Percentiles rank a stretch among this genome's conserved stretches.
Conservation (phyloP, 2,797 vertebrate genomes). For the Rhabdophis nuchalis region DNA sequence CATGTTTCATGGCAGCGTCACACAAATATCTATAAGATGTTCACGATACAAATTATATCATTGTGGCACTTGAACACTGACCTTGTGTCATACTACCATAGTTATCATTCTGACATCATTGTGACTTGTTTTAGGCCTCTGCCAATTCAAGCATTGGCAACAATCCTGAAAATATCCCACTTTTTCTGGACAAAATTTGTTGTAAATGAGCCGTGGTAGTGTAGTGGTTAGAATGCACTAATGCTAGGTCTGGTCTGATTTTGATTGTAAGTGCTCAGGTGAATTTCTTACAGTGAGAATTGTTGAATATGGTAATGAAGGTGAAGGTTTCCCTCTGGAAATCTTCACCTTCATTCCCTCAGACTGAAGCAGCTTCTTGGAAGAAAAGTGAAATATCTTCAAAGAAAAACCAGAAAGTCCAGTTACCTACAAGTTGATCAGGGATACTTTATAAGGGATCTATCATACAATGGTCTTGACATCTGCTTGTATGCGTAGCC, state of each 20-base stretch:
- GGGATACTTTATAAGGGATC: background rate
- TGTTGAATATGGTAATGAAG: too few relatives aligned
- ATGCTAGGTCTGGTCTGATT: too few relatives aligned
- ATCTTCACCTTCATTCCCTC: too few relatives aligned
- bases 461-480: background rate
- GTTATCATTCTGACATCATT: background rate
- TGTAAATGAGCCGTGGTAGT: background rate
- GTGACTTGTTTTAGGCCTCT: background rate
- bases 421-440: background rate
- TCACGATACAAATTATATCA: background rate
- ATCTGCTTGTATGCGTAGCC: background rate
- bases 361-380: too few relatives aligned
- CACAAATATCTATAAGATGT: background rate
- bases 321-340: too few relatives aligned
- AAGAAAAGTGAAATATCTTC: too few relatives aligned
- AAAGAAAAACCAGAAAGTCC: too few relatives aligned
- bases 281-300: too few relatives aligned
- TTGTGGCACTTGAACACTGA: background rate
- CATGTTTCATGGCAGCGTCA: background rate
- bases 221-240: too few relatives aligned
- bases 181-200: background rate
- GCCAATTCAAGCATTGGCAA: background rate
- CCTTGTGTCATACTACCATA: background rate
- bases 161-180: background rate
- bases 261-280: too few relatives aligned